Conservation (phyloP, 64 coral and sea anemone genomes). For the Hydrozoanthus tunicans region DNA sequence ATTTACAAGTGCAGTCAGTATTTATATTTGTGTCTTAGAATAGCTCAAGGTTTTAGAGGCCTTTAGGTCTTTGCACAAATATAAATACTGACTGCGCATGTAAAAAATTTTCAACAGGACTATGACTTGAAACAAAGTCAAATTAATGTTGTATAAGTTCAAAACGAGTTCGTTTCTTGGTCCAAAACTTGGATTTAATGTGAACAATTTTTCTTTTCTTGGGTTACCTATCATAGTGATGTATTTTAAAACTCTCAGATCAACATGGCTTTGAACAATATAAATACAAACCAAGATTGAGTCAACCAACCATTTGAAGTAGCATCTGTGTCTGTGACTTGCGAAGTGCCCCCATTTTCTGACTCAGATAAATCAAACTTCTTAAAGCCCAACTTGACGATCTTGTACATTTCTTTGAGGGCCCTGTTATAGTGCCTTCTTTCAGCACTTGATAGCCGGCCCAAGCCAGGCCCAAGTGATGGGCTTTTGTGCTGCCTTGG, state of each 20-base stretch:
- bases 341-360: slow-evolving; percentile 24
- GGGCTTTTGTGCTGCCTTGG: slow-evolving; percentile 33
- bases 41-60: no score
- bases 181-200: background rate
- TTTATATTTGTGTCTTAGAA: no score
- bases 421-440: slow-evolving; percentile 92
- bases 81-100: background rate
- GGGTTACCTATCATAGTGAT: no score
- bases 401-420: slow-evolving; percentile 91
- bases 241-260: no score
- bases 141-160: background rate
- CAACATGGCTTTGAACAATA: background rate
- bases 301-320: slow-evolving; percentile 55
- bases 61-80: no score
- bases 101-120: background rate
- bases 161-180: background rate
- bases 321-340: slow-evolving; percentile 29
- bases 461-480: background rate
- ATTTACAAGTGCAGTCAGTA: no score
- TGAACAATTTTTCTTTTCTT: no score
- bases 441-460: slow-evolving; percentile 74
- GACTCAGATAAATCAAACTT: slow-evolving; percentile 59
- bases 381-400: slow-evolving; percentile 80
- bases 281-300: background rate
- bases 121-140: background rate